Conservation (phyloP, 2,888 invertebrate species). For the Leucoma salicis region DNA sequence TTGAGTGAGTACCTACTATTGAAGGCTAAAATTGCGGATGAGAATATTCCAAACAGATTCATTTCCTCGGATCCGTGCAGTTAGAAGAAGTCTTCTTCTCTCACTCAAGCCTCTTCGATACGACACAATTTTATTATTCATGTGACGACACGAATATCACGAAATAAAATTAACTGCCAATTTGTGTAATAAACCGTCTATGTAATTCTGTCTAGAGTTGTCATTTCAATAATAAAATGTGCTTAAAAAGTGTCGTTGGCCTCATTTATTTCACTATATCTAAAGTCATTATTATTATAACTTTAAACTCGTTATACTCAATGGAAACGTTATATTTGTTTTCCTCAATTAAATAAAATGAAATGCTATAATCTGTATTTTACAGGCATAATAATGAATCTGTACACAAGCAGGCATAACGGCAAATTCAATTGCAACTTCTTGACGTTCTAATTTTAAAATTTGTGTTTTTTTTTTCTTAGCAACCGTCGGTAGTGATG, state of each 20-base stretch:
- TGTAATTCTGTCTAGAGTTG: background rate
- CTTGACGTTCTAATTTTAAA: background rate
- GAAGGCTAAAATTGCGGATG: no score
- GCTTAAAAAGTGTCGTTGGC: background rate
- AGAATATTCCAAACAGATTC: no score
- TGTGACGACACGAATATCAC: no score
- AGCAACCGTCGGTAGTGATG: conserved; percentile 4
- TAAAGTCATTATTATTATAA: background rate
- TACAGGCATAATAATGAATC: conserved; percentile 5
- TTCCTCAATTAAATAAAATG: conserved; percentile 4
- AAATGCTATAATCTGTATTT: conserved; percentile 2
- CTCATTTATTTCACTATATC: background rate
- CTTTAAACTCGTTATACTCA: background rate
- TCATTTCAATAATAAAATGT: background rate
- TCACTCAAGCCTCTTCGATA: no score
- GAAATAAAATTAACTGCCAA: background rate
- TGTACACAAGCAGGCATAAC: background rate
- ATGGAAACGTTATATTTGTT: conserved; percentile 1
- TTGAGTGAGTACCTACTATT: no score
- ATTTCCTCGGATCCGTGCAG: no score
- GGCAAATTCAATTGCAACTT: background rate
- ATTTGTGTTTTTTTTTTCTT: background rate
- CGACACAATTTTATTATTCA: no score
- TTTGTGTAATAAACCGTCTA: background rate
- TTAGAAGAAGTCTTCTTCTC: no score